phyloP scores from a whole-genome alignment of 1,140 invertebrate genomes.

The Nasonia giraulti region DNA sequence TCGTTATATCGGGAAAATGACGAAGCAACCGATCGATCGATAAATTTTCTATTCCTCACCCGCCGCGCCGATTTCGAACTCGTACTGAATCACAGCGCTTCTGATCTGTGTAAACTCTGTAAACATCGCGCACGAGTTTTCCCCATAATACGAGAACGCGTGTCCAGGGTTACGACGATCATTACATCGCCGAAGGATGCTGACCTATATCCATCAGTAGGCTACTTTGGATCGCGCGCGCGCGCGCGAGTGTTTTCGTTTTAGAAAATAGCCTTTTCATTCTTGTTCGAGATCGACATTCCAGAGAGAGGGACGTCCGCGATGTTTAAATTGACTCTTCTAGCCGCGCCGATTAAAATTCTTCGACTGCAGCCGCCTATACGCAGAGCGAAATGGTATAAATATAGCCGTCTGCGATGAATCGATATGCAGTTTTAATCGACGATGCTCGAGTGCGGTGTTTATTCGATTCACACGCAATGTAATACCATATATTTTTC shows the following conservation, averaged over 20 bases:
- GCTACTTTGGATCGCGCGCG: not conserved
- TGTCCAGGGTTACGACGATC: not conserved
- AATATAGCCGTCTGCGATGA: not conserved
- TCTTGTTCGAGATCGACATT: slow-evolving; percentile 36
- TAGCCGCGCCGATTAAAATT: slow-evolving; percentile 25
- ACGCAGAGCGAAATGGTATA: not conserved
- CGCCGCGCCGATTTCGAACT: too few species aligned
- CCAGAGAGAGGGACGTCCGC: not conserved
- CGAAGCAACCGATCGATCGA: too few species aligned
- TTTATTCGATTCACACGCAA: not conserved
- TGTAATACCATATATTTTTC: too few species aligned
- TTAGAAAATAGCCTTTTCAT: slow-evolving; percentile 39
- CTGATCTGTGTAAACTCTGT: too few species aligned
- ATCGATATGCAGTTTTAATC: not conserved
- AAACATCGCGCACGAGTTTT: too few species aligned
- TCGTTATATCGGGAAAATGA: too few species aligned
- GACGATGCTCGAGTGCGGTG: not conserved
- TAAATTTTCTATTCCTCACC: too few species aligned
- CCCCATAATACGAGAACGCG: too few species aligned
- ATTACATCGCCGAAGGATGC: not conserved
- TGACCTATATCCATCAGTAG: not conserved
- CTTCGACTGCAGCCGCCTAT: not conserved
- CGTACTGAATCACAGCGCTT: too few species aligned
- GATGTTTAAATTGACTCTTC: slow-evolving; percentile 30
- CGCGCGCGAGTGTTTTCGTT: slow-evolving; percentile 17